Evolutionary conservation across 2,888 invertebrate genomes (phyloP), one percentile per base, ranked within the genome.

Genomic region (Busseola fusca): DNA sequence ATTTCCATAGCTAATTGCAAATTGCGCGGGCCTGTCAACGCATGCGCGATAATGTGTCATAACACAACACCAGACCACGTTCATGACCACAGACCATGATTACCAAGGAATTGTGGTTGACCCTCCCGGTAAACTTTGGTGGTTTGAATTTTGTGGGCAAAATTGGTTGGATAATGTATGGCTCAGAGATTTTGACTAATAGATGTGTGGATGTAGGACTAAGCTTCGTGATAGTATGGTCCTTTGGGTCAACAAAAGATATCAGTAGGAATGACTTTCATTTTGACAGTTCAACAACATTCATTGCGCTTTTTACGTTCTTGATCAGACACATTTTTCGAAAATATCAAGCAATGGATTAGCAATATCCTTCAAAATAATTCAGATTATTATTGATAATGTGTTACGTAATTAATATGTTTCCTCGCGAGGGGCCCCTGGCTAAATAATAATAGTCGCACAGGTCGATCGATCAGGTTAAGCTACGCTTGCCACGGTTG

Each of bases 1-100:
- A 93, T 94, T 92, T 93, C 95, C 95, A 93, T 95, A 90, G 90
- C 94, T 94, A 95, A 95, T 95, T 95, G 94, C 89, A 95, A 95
- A 95, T 95, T 94, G 93, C 90, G 89, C 88, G 78, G 83, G 86
- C 89, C 93, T 94, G 94, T 93, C 94, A 95, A 92, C 93, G 90
- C 90, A 88, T 86, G 89, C 88, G 90, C 92, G 94, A 90, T 94
- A 95, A 95, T 94, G 94, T 95, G 95, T 94, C 93, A 94, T 94
- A 94, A 93, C 91, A 85, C 80, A 86, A 82, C 83, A 82, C 79
- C 80, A 85, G 76, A 63, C 75, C 78, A 72, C 81, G 83, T 69
- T 69, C 68, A 68, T 68, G 68, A 68, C 68, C 68, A 68, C 52
- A 68, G 69, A 42, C n/a, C 50, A 68, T 63, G 63, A 85, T 88